phyloP scores from a whole-genome alignment of 1,140 invertebrate species.

The Psilanteris sp. region DNA sequence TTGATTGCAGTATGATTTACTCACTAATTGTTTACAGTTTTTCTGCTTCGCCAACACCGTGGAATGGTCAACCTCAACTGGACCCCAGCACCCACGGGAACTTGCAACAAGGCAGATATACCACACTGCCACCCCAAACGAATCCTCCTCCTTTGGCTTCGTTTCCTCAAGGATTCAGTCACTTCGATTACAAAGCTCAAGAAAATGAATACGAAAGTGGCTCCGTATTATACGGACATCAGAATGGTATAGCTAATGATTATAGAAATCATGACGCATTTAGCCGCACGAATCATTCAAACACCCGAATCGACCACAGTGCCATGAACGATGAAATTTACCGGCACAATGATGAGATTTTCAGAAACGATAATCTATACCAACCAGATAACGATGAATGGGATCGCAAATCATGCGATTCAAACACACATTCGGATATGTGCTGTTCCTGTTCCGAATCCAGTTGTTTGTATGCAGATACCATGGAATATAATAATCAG shows the following conservation, averaged over 20 bases:
- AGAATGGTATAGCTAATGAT: slow-evolving; percentile 71
- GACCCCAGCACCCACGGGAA: slow-evolving; percentile 58
- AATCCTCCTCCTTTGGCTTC: slow-evolving; percentile 74
- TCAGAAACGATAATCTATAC: slow-evolving; percentile 72
- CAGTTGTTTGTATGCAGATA: slow-evolving; percentile 78
- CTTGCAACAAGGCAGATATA: slow-evolving; percentile 71
- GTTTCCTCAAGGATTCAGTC: slow-evolving; percentile 74
- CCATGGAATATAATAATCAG: slow-evolving; percentile 76
- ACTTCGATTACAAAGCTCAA: slow-evolving; percentile 77
- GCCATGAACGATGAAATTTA: slow-evolving; percentile 73
- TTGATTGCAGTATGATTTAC: too few relatives aligned
- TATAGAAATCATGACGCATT: slow-evolving; percentile 70
- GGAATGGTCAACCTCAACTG: slow-evolving; percentile 66
- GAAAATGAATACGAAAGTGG: slow-evolving; percentile 81
- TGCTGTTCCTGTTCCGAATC: slow-evolving; percentile 80
- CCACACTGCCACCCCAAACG: slow-evolving; percentile 75
- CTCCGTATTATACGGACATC: slow-evolving; percentile 78
- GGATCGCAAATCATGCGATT: slow-evolving; percentile 79
- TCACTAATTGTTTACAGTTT: too few relatives aligned
- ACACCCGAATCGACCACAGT: slow-evolving; percentile 64
- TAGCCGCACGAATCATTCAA: slow-evolving; percentile 65
- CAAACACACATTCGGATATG: slow-evolving; percentile 78
- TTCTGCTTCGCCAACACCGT: slow-evolving; percentile 71
- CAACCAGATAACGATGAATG: slow-evolving; percentile 77
- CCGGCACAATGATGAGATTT: slow-evolving; percentile 73